Conservation (phyloP, 2,888 invertebrate species). For the Girardia tigrina region DNA sequence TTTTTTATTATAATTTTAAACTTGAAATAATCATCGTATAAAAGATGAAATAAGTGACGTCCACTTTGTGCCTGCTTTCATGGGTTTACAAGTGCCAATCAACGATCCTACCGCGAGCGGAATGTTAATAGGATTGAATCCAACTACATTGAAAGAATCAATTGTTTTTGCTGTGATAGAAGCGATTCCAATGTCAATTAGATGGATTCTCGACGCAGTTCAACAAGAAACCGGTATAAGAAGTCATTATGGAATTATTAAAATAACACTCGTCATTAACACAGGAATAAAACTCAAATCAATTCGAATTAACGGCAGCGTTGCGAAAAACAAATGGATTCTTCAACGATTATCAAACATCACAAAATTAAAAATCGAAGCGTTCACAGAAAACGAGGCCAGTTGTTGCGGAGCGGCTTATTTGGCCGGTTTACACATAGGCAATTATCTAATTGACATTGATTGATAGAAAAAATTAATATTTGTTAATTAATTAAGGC, state of each 20-base stretch:
- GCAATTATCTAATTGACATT: too few species aligned
- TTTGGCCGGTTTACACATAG: slow-evolving; percentile 25
- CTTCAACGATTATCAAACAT: slow-evolving; percentile 26
- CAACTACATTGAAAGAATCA: slow-evolving; percentile 10
- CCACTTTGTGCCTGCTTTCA: slow-evolving; percentile 24
- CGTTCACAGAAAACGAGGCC: slow-evolving; percentile 12
- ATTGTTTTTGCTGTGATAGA: slow-evolving; percentile 29
- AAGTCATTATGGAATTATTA: neutral
- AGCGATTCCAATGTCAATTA: slow-evolving; percentile 16
- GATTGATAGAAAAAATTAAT: too few species aligned
- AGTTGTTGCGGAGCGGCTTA: slow-evolving; percentile 32
- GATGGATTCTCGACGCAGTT: slow-evolving; percentile 25
- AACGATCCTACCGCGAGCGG: neutral
- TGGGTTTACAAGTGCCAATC: slow-evolving; percentile 20
- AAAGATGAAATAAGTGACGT: neutral
- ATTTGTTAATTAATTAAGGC: too few species aligned
- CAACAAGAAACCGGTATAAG: slow-evolving; percentile 11
- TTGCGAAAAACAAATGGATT: slow-evolving; percentile 19
- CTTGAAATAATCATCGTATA: neutral
- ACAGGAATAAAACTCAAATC: slow-evolving; percentile 19
- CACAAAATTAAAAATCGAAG: neutral
- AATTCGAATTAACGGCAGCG: slow-evolving; percentile 2
- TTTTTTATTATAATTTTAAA: neutral
- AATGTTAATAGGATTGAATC: slow-evolving; percentile 11
- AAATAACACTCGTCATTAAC: neutral